Conservation (phyloP, 2,113 vertebrate species). For the Protobothrops flavoviridis region DNA sequence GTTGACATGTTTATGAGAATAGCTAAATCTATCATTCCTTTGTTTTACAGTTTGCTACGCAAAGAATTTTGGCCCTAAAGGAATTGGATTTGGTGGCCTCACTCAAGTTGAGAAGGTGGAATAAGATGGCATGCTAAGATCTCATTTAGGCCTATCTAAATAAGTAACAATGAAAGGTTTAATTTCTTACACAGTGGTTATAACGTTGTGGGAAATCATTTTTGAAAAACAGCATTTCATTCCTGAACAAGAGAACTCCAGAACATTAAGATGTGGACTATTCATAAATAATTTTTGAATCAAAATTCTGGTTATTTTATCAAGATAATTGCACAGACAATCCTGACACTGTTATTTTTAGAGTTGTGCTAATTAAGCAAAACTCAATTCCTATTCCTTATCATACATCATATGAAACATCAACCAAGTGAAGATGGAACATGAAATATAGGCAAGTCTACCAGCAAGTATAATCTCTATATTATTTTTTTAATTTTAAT, state of each 20-base stretch:
- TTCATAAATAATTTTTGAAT: constrained; percentile 23
- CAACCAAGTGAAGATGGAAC: not conserved
- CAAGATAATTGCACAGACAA: not conserved
- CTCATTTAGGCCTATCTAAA: not conserved
- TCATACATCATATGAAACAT: not conserved
- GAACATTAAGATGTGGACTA: constrained; percentile 3
- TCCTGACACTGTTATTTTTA: not conserved
- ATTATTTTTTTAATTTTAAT: not conserved
- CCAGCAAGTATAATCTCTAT: not conserved
- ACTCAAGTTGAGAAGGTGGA: constrained; percentile 83
- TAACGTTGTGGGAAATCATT: constrained; percentile 7
- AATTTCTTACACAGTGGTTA: not conserved
- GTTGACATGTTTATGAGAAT: not conserved
- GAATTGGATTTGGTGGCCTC: constrained; percentile 89
- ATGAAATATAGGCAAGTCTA: not conserved
- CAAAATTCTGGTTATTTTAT: not conserved
- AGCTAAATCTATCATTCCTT: not conserved
- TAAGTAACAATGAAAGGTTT: constrained; percentile 8
- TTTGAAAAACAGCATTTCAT: not conserved
- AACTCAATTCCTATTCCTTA: not conserved
- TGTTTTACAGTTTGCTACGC: constrained; percentile 87
- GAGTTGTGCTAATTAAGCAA: not conserved
- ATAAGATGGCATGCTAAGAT: constrained; percentile 31
- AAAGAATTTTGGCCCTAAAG: constrained; percentile 95
- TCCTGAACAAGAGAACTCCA: constrained; percentile 15